A percentile compares a stretch with the other conserved stretches of the same genome.
Evolutionary conservation across 2,113 vertebrate species (phyloP).

Genomic region (Gallinago undulata): DNA sequence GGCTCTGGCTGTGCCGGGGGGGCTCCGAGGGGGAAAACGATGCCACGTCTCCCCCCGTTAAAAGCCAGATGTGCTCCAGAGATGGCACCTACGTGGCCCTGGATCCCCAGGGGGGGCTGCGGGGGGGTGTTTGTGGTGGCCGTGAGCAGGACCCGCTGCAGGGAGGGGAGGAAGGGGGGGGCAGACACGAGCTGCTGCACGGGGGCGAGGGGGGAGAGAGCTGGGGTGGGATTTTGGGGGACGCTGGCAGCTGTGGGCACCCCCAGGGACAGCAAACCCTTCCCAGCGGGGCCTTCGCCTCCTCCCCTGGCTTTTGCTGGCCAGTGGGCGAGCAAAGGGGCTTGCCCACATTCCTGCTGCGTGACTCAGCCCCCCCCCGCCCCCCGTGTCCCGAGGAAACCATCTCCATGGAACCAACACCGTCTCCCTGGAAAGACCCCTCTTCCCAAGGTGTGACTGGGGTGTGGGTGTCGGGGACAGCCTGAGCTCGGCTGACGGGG

Average conservation of each 20-base stretch:
- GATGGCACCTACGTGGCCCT: background rate
- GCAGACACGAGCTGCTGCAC: background rate
- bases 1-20: accelerated
- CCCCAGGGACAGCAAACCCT: background rate
- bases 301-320: background rate
- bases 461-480: background rate
- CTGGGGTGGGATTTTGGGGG: background rate
- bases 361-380: background rate
- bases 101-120: background rate
- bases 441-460: background rate
- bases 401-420: background rate
- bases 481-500: background rate
- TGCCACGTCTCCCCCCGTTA: background rate
- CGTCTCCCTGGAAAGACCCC: background rate
- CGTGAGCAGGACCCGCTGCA: background rate
- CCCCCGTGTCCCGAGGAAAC: too few species aligned
- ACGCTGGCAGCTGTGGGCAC: background rate
- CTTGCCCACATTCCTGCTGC: accelerated
- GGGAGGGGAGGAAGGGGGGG: background rate
- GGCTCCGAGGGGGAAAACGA: too few species aligned
- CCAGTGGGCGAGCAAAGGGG: background rate
- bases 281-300: accelerated
- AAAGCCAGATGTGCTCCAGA: accelerated
- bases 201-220: background rate
- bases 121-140: accelerated